Evolutionary conservation across 1,140 invertebrate genomes (phyloP).

Genomic region (Meloidogyne hapla): DNA sequence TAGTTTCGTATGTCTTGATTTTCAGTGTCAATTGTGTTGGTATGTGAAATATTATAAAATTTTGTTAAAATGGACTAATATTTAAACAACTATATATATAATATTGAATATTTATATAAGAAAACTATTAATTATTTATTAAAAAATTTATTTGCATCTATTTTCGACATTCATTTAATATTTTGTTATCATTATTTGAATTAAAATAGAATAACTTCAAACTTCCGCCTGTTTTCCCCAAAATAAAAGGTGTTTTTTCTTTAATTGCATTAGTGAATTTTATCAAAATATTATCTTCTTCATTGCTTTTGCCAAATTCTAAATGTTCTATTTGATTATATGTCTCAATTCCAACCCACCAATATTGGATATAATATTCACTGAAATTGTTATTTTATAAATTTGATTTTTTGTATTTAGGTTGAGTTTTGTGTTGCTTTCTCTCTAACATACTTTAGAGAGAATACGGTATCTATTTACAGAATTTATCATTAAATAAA

Average conservation of each 20-base stretch:
- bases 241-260: background rate
- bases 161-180: background rate
- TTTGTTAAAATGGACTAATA: too few relatives aligned
- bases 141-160: too few relatives aligned
- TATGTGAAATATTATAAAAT: too few relatives aligned
- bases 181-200: background rate
- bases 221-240: background rate
- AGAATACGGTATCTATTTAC: too few relatives aligned
- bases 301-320: background rate
- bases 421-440: too few relatives aligned
- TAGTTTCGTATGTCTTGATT: too few relatives aligned
- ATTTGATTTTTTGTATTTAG: too few relatives aligned
- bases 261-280: background rate
- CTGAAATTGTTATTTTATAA: background rate
- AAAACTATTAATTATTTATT: background rate
- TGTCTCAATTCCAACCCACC: constrained; percentile 5
- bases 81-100: too few relatives aligned
- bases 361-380: background rate
- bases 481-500: too few relatives aligned
- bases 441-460: too few relatives aligned
- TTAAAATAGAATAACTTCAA: background rate
- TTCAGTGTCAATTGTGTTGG: too few relatives aligned
- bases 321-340: background rate
- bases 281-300: background rate
- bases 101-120: too few relatives aligned